Conservation (phyloP, 2,888 invertebrate genomes). For the Melieria picta region DNA sequence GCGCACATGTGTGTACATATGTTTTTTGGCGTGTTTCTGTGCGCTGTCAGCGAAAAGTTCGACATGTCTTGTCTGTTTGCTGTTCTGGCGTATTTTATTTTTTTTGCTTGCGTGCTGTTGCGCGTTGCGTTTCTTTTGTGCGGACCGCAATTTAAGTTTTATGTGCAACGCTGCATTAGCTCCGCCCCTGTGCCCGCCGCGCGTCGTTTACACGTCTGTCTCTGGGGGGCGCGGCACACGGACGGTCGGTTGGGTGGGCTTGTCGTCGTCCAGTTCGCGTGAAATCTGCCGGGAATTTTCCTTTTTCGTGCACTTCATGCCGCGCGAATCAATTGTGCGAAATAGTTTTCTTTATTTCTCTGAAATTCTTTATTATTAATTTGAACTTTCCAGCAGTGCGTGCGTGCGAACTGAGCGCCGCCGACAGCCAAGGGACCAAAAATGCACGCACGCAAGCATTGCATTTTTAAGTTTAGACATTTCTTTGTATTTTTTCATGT, state of each 20-base stretch:
- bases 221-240: too few species aligned
- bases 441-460: too few species aligned
- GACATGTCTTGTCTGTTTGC: slow-evolving; percentile 18
- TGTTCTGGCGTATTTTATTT: not conserved
- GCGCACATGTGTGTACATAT: not conserved
- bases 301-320: slow-evolving; percentile 6
- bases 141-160: slow-evolving; percentile 27
- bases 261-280: slow-evolving; percentile 11
- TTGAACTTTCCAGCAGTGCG: slow-evolving; percentile 15
- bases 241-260: not conserved
- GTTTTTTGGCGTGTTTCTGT: not conserved
- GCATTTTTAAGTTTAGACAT: too few species aligned
- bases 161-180: slow-evolving; percentile 11
- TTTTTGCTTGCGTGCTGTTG: slow-evolving; percentile 17
- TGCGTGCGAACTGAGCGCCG: not conserved
- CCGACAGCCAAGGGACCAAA: too few species aligned
- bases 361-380: slow-evolving; percentile 24
- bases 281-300: slow-evolving; percentile 2
- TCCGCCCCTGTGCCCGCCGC: not conserved
- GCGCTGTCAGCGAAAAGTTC: slow-evolving; percentile 27
- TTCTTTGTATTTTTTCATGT: too few species aligned
- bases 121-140: slow-evolving; percentile 17
- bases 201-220: too few species aligned
- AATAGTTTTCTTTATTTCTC: slow-evolving; percentile 17
- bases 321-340: not conserved